Evolutionary conservation across 1,140 invertebrate species (phyloP), one percentile per base, ranked within the genome.

Genomic region (Drosophila nasuta): DNA sequence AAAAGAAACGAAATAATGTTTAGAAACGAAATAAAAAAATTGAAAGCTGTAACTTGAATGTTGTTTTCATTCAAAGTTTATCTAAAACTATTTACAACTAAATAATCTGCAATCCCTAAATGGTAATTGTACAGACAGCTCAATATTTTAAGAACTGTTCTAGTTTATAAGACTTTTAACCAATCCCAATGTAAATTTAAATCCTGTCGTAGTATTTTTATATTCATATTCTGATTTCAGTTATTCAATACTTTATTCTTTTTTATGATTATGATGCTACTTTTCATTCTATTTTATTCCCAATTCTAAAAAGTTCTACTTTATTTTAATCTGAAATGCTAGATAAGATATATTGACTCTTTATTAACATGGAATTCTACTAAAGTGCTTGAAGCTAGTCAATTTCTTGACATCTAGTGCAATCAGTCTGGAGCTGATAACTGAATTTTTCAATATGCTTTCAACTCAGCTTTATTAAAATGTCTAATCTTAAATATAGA

Each of bases 1-100:
- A 43, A 66, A 59, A 35, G 8, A 58, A 52, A 45, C 48, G 49
- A 59, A 60, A 69, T 30, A 8, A 52, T 59, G 54, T 59, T 41
- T 49, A 51, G 15, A 38, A 52, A 54, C 43, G n/a, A 54, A 52
- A 13, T 7, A 59, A 10, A 25, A 35, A 28, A 10, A 63, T 58
- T 69, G 8, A 35, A 63, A 30, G 62, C 60, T 66, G 35, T 35
- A 38, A 15, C 33, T 58, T 28, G 4, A 28, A n/a, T 64, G n/a
- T 56, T 56, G 60, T 38, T 49, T 71, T 57, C 3, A 64, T 64
- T 20, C 49, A 1, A 45, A 33, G n/a, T 52, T 6, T 35, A 15
- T 30, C 20, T 51, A 20, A 11, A 38, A 38, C 15, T 54, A 30
- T 46, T 28, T 35, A n/a, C 11, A 52, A 28, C 35, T 38, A 0